Evolutionary conservation across 2,797 vertebrate genomes (phyloP), one percentile per base, ranked within the genome.

Genomic region (Molossus molossus): DNA sequence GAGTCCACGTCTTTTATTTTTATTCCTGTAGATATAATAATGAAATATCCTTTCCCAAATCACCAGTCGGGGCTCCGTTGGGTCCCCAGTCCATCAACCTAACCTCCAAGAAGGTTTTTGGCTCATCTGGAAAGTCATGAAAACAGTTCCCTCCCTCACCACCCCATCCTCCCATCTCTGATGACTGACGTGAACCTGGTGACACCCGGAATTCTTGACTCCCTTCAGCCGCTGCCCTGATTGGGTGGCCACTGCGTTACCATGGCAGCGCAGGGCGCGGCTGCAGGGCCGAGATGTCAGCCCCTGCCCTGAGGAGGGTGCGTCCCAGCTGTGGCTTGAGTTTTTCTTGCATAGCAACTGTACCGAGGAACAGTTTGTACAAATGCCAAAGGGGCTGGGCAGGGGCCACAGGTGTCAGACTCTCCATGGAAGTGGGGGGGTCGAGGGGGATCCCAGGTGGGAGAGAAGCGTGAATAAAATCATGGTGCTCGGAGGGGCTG

Each of bases 331-430:
- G 33, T 6, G 0, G 5, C 23, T 5, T 0, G 9, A 92, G n/a
- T 27, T 65, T 70, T 9, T 18, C 14, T 67, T 33, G 25, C 9
- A 0, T 18, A 21, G 55, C 60, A 27, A 29, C 18, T 5, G 10
- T 8, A 1, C 20, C 3, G 0, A 77, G 58, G 62, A 55, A 13
- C 0, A 20, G 65, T 9, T 1, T 0, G 1, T 2, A 2, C 8
- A 55, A n/a, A 10, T 7, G 40, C 27, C 27, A 9, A 4, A 14
- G 13, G 33, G 40, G 12, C 9, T 45, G 58, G 14, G 29, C 27
- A 1, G 5, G 53, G 67, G 40, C 57, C 5, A 0, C 21, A 0
- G 27, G 9, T 1, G 4, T 62, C 5, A 53, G 55, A 37, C 15
- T 23, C 60, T 1, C 4, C 0, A 0, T 0, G 21, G 88, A 82